Percentiles rank a stretch among this genome's conserved stretches.
Evolutionary conservation across 2,113 vertebrate species (phyloP).

Genomic region (Phodopus roborovskii): DNA sequence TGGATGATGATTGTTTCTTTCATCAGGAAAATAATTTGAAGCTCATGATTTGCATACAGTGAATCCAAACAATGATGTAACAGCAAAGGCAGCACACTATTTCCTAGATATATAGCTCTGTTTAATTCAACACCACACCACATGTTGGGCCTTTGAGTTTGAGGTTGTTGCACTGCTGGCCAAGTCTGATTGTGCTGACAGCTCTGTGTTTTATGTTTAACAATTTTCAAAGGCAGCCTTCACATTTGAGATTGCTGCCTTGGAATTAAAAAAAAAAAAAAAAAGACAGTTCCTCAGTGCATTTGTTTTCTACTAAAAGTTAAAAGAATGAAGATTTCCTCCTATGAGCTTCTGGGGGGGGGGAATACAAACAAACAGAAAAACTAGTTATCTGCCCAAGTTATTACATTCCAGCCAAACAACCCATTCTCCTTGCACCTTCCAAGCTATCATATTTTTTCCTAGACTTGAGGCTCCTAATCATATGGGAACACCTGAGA

Average conservation of each 20-base stretch:
- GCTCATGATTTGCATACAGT: conserved; percentile 14
- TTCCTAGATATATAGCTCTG: neutral
- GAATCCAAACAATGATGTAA: conserved; percentile 23
- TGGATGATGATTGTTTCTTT: neutral
- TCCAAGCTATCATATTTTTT: neutral
- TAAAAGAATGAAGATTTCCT: neutral
- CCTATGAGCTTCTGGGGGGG: neutral
- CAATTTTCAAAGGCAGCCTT: neutral
- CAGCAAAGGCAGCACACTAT: neutral
- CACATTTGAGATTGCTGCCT: neutral
- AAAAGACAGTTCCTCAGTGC: neutral
- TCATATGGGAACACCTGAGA: neutral
- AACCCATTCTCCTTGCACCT: neutral
- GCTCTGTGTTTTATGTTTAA: conserved; percentile 33
- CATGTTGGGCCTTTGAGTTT: neutral
- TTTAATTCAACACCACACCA: neutral
- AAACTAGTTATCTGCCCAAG: neutral
- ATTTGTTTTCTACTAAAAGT: neutral
- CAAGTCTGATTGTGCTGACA: neutral
- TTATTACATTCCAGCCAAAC: neutral
- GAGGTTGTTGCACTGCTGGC: neutral
- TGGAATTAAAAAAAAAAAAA: neutral
- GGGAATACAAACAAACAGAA: neutral
- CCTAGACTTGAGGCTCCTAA: neutral
- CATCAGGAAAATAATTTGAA: conserved; percentile 38